Evolutionary conservation across 2,888 invertebrate genomes (phyloP).

Genomic region (Schrankia costaestrigalis): DNA sequence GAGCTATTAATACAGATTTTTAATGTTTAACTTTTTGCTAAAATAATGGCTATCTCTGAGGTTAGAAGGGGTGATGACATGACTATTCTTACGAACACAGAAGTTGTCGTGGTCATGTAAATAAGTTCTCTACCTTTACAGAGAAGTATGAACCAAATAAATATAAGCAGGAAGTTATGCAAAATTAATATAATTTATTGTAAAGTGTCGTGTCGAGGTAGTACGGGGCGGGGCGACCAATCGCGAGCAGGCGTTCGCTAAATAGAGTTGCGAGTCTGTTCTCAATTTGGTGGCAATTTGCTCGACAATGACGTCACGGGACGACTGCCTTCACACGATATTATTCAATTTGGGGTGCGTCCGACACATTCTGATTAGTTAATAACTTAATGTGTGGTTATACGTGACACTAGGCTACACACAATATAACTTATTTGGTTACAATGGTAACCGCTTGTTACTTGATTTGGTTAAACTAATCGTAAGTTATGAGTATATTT

Average conservation of each 20-base stretch:
- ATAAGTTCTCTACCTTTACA: too few relatives aligned
- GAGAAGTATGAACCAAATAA: too few relatives aligned
- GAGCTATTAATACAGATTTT: too few relatives aligned
- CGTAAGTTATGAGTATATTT: too few relatives aligned
- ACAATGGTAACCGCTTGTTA: too few relatives aligned
- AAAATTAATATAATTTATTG: constrained; percentile 75
- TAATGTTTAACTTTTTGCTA: too few relatives aligned
- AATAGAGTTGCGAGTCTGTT: constrained; percentile 68
- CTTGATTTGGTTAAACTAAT: too few relatives aligned
- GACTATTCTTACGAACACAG: too few relatives aligned
- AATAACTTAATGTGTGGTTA: constrained; percentile 64
- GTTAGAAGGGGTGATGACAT: too few relatives aligned
- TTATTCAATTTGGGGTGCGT: constrained; percentile 74
- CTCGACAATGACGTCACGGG: constrained; percentile 63
- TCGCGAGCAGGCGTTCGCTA: constrained; percentile 69
- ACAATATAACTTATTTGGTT: neutral
- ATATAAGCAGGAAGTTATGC: constrained; percentile 48
- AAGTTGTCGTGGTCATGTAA: too few relatives aligned
- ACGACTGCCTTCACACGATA: constrained; percentile 64
- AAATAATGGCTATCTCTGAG: too few relatives aligned
- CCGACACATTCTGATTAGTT: constrained; percentile 72
- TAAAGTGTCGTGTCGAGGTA: constrained; percentile 46
- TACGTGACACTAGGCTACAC: constrained; percentile 30
- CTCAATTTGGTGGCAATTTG: constrained; percentile 77
- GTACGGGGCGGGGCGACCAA: constrained; percentile 70